Percentiles rank a stretch among this genome's conserved stretches.
These are phyloP conservation scores for Alsophila aescularia DNA, from an alignment of 2,888 invertebrate genomes.

Conservation along the genomic window DNA sequence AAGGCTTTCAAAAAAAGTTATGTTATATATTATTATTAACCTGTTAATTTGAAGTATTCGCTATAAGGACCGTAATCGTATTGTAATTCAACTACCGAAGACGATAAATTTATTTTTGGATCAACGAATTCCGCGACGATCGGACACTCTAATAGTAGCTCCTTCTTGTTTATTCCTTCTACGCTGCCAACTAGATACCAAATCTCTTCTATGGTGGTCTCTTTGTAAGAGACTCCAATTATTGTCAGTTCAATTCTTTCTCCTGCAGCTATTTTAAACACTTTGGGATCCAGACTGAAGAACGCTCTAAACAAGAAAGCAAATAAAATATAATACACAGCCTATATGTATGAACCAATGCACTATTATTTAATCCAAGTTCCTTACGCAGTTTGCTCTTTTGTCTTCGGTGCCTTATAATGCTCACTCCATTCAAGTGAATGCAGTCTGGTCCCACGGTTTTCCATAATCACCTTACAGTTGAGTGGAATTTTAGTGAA, in stretches of 20 bases:
- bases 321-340: no score
- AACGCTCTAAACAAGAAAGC: constrained; percentile 59
- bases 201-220: constrained; percentile 75
- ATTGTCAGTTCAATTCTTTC: constrained; percentile 71
- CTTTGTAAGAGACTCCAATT: constrained; percentile 66
- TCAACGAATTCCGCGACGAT: constrained; percentile 84
- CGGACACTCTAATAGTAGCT: constrained; percentile 76
- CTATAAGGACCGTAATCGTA: constrained; percentile 77
- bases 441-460: constrained; percentile 81
- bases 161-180: constrained; percentile 81
- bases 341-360: neutral
- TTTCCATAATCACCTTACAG: constrained; percentile 76
- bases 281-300: constrained; percentile 75
- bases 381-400: constrained; percentile 60
- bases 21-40: constrained; percentile 47
- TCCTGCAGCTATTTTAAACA: constrained; percentile 73
- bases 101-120: constrained; percentile 82
- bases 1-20: neutral
- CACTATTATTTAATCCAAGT: constrained; percentile 2
- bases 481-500: constrained; percentile 83
- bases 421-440: constrained; percentile 80
- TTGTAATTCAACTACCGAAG: constrained; percentile 75
- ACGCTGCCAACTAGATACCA: constrained; percentile 85
- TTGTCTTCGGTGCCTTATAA: constrained; percentile 72
- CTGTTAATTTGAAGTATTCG: constrained; percentile 74